Base-by-base conservation (phyloP, 2,797 vertebrate species). In the Gallinago stenura region DNA sequence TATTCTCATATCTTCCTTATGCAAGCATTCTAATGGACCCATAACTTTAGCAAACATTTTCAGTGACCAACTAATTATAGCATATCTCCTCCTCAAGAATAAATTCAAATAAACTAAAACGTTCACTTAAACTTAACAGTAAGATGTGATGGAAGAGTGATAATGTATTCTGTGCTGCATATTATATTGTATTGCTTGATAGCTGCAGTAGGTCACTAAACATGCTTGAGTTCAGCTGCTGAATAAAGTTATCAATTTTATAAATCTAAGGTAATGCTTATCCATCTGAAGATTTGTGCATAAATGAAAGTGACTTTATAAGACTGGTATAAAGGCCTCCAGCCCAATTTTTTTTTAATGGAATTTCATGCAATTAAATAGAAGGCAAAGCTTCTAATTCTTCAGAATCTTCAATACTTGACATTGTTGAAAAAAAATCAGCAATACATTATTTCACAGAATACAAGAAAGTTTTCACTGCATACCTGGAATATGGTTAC, bases 221-320 rank as follows among this genome's bases (percentile, higher is more conserved):
- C n/a, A 87, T 83, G 30, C 58, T 65, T 64, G 83, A 91, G 26
- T 95, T 76, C 65, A 93, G 61, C 54, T 33, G 19, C 50, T 93
- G 70, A 78, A 94, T 60, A 76, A 95, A 92, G 71, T 92, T 65
- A 87, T 76, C 30, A 68, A 84, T 95, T 97, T 97, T 87, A 50
- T 90, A 95, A 97, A 95, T 93, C 57, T 77, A 61, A 75, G 20
- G 31, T 95, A 90, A 93, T 76, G 60, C 64, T 88, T 83, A 83
- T 83, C 65, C 50, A 58, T 76, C 83, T 76, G 54, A 87, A 91
- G 53, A 87, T 94, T 56, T 88, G 54, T 90, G 72, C 78, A 85
- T 89, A 95, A 96, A 60, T 75, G 48, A 82, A 90, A 96, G 50
- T 93, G 86, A 96, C 79, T 58, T 92, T 92, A 43, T 37, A 69